These are phyloP conservation scores for Prionailurus bengalensis DNA, from an alignment of 2,113 vertebrate genomes.

Conservation along the genomic window DNA sequence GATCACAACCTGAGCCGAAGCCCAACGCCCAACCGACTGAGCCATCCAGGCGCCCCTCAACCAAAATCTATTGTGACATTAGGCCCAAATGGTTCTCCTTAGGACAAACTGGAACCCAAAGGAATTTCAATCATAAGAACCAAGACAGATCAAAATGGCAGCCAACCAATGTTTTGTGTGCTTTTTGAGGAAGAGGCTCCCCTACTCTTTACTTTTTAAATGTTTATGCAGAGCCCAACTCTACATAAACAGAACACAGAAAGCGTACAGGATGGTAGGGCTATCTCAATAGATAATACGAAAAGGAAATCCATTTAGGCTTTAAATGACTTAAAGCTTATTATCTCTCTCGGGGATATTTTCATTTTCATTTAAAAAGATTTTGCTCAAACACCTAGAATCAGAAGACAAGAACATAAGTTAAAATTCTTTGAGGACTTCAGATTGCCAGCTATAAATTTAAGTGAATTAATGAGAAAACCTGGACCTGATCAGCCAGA, in stretches of 20 bases:
- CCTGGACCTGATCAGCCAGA: neutral
- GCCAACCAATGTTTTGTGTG: neutral
- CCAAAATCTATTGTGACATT: neutral
- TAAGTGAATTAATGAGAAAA: constrained; percentile 44
- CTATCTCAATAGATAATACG: neutral
- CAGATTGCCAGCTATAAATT: constrained; percentile 19
- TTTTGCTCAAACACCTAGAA: neutral
- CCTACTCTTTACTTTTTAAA: neutral
- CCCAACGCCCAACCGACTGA: no score
- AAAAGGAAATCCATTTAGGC: neutral
- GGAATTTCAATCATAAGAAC: neutral
- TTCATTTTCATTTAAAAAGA: constrained; percentile 57
- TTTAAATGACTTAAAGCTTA: constrained; percentile 24
- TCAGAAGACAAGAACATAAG: neutral
- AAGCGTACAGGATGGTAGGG: neutral
- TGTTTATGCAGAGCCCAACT: neutral
- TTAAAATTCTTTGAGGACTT: neutral
- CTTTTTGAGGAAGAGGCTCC: neutral
- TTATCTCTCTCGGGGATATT: neutral
- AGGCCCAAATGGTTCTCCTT: constrained; percentile 5
- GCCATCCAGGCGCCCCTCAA: neutral
- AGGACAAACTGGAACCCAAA: neutral
- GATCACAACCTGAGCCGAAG: no score
- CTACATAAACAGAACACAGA: neutral
- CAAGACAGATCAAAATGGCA: constrained; percentile 36